These are phyloP conservation scores for Trichonephila clavipes DNA, from an alignment of 1,140 invertebrate genomes.

Conservation along the genomic window DNA sequence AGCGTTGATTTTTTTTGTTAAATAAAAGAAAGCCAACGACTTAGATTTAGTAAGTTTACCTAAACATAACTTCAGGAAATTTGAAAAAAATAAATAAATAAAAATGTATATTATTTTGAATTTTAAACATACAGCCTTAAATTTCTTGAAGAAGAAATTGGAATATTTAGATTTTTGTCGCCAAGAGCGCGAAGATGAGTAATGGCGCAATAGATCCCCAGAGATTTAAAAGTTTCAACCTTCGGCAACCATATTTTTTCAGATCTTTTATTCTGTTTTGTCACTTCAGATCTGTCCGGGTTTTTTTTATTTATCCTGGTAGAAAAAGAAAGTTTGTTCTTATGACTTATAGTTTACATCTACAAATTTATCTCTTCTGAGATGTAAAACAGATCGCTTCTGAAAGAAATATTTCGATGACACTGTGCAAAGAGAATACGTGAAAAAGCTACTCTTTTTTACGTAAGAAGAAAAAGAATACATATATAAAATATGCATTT, in stretches of 20 bases:
- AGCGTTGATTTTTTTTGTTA: no score
- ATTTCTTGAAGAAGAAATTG: neutral
- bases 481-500: no score
- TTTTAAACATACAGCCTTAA: no score
- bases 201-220: neutral
- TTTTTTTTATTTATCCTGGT: neutral
- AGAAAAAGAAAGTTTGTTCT: neutral
- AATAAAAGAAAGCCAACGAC: no score
- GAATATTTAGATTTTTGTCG: neutral
- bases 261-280: neutral
- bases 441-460: neutral
- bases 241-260: neutral
- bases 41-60: no score
- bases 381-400: conserved; percentile 14
- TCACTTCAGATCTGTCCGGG: neutral
- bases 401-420: conserved; percentile 22
- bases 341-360: conserved; percentile 8
- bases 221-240: neutral
- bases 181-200: neutral
- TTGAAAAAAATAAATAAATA: no score
- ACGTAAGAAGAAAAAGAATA: neutral
- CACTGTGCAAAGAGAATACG: neutral
- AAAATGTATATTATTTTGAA: no score
- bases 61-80: no score
- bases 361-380: conserved; percentile 2